These are phyloP conservation scores for Diglossa cyanea DNA, from an alignment of 2,797 vertebrate genomes.

Conservation along the genomic window DNA sequence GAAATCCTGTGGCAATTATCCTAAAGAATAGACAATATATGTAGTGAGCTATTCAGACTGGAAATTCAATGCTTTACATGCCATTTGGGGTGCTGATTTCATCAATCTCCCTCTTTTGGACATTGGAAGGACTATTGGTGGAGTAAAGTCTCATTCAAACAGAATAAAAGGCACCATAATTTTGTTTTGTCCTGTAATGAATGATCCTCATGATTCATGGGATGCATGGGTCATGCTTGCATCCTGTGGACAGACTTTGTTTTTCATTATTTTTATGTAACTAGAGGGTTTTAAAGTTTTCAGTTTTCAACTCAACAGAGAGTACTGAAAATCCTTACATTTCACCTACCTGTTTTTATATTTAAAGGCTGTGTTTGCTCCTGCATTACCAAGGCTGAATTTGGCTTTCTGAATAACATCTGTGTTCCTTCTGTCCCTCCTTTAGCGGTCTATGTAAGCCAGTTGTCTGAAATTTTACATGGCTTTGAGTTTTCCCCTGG, in stretches of 20 bases:
- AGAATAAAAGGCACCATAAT: not conserved
- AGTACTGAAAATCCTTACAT: not conserved
- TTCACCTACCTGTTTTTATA: not conserved
- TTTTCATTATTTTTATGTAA: not conserved
- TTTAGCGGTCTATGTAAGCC: not conserved
- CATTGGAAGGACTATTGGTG: not conserved
- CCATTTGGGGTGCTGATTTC: not conserved
- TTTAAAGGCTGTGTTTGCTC: not conserved
- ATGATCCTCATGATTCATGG: not conserved
- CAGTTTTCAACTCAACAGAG: not conserved
- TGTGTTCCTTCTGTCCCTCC: not conserved
- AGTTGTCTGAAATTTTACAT: conserved; percentile 21
- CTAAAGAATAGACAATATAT: not conserved
- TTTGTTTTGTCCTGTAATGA: not conserved
- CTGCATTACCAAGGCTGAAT: not conserved
- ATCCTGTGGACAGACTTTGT: not conserved
- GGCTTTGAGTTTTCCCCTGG: not conserved
- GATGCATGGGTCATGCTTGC: not conserved
- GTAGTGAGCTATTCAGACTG: not conserved
- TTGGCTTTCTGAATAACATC: not conserved
- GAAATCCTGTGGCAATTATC: not conserved
- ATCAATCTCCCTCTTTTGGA: not conserved
- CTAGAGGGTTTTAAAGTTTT: not conserved
- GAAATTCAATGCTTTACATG: not conserved
- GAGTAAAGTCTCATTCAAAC: not conserved